Conservation (phyloP, 2,888 invertebrate species). For the Zaprionus lineosus region DNA sequence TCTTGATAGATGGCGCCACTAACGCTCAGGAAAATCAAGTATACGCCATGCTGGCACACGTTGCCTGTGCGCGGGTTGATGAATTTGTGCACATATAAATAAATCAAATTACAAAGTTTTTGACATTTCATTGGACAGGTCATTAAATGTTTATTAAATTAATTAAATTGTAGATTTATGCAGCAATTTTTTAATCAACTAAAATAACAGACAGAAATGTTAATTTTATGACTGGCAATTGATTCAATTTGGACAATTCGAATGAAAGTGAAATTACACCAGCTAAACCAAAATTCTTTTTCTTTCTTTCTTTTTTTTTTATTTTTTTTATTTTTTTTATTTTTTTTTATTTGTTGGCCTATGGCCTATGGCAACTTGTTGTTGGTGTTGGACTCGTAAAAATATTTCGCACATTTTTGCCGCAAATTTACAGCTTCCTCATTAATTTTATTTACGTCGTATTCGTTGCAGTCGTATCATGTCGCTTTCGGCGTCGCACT, state of each 20-base stretch:
- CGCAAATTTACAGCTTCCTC: conserved; percentile 71
- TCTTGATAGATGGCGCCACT: conserved; percentile 45
- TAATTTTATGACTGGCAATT: conserved; percentile 8
- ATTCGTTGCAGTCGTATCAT: conserved; percentile 40
- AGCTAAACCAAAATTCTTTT: too few relatives aligned
- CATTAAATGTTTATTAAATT: conserved; percentile 1
- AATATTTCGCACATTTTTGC: conserved; percentile 58
- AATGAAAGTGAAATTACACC: too few relatives aligned
- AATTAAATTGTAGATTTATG: conserved; percentile 28
- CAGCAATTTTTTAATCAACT: conserved; percentile 49
- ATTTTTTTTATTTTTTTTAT: too few relatives aligned
- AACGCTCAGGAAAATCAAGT: conserved; percentile 9
- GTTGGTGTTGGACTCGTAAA: conserved; percentile 26
- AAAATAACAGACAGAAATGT: conserved; percentile 22
- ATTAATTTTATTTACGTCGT: conserved; percentile 60
- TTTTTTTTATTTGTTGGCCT: too few relatives aligned
- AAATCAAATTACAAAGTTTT: conserved; percentile 18
- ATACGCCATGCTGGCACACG: conserved; percentile 53
- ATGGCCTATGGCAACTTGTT: conserved; percentile 5
- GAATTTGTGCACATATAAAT: conserved; percentile 13
- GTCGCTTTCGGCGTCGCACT: conserved; percentile 55
- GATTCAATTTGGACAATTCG: conserved; percentile 27
- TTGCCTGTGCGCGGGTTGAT: not conserved
- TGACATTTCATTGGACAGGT: too few relatives aligned
- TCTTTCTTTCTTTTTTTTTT: too few relatives aligned